phyloP scores from a whole-genome alignment of 2,888 invertebrate genomes.

The Calliphora vomitoria region DNA sequence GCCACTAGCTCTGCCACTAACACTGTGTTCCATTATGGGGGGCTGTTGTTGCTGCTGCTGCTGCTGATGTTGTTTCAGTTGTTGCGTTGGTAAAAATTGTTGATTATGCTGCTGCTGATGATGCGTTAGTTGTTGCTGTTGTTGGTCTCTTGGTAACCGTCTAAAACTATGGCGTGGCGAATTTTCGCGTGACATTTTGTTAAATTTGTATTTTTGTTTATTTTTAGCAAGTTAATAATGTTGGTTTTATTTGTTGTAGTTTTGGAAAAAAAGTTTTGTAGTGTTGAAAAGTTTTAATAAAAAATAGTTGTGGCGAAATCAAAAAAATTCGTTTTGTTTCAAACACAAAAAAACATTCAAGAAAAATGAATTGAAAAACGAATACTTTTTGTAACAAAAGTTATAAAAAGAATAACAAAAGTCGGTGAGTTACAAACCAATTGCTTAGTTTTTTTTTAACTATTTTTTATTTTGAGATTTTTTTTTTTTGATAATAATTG shows the following conservation, averaged over 20 bases:
- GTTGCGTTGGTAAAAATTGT: slow-evolving; percentile 75
- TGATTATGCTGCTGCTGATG: slow-evolving; percentile 75
- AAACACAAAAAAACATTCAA: slow-evolving; percentile 37
- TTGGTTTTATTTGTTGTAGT: slow-evolving; percentile 35
- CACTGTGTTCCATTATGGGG: slow-evolving; percentile 80
- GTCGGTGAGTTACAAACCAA: slow-evolving; percentile 62
- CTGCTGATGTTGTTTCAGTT: slow-evolving; percentile 77
- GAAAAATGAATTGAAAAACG: not conserved
- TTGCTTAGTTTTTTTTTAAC: slow-evolving; percentile 6
- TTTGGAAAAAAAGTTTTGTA: not conserved
- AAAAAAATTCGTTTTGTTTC: slow-evolving; percentile 11
- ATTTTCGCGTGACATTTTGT: slow-evolving; percentile 83
- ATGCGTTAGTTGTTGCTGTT: slow-evolving; percentile 61
- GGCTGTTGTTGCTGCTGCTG: slow-evolving; percentile 75
- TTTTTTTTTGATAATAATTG: slow-evolving; percentile 31
- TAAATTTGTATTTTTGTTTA: slow-evolving; percentile 13
- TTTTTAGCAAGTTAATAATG: slow-evolving; percentile 20
- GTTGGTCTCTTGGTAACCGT: slow-evolving; percentile 76
- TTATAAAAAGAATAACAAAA: slow-evolving; percentile 40
- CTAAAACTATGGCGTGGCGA: slow-evolving; percentile 83
- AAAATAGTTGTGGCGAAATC: not conserved
- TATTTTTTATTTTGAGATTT: slow-evolving; percentile 19
- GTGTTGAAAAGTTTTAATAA: slow-evolving; percentile 27
- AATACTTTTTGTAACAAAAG: slow-evolving; percentile 8
- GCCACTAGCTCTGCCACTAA: slow-evolving; percentile 72